Percentiles rank a stretch among this genome's conserved stretches.
Evolutionary conservation across 2,888 invertebrate genomes (phyloP).

Genomic region (Cylloceria caligata): DNA sequence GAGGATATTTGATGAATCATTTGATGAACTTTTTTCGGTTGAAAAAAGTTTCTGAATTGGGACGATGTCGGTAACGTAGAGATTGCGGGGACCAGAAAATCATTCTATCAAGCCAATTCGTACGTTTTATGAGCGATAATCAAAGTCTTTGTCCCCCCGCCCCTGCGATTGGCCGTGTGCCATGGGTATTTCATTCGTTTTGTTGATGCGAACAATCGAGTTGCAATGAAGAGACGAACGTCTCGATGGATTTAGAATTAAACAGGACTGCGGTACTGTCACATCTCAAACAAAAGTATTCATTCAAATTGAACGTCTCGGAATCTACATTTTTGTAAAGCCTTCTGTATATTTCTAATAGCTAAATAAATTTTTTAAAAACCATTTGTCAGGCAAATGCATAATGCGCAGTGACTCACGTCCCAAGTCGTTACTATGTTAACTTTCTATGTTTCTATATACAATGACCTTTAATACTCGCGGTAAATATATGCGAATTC

Average conservation of each 20-base stretch:
- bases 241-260: background rate
- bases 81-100: background rate
- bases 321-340: too few relatives aligned
- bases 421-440: background rate
- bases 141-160: background rate
- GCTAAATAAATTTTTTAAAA: too few relatives aligned
- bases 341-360: too few relatives aligned
- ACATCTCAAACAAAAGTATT: background rate
- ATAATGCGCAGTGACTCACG: background rate
- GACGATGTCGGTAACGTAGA: background rate
- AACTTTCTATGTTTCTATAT: conserved; percentile 6
- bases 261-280: background rate
- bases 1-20: background rate
- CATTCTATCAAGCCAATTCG: conserved; percentile 6
- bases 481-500: background rate
- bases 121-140: background rate
- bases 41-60: conserved; percentile 1
- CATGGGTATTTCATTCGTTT: conserved; percentile 17
- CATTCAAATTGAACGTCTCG: background rate
- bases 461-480: conserved; percentile 3
- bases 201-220: conserved; percentile 23
- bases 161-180: background rate
- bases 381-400: background rate
- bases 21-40: background rate
- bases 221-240: conserved; percentile 2